A percentile compares a stretch with the other conserved stretches of the same genome.
Evolutionary conservation across 2,888 invertebrate species (phyloP).

Genomic region (Dorcus hopei): DNA sequence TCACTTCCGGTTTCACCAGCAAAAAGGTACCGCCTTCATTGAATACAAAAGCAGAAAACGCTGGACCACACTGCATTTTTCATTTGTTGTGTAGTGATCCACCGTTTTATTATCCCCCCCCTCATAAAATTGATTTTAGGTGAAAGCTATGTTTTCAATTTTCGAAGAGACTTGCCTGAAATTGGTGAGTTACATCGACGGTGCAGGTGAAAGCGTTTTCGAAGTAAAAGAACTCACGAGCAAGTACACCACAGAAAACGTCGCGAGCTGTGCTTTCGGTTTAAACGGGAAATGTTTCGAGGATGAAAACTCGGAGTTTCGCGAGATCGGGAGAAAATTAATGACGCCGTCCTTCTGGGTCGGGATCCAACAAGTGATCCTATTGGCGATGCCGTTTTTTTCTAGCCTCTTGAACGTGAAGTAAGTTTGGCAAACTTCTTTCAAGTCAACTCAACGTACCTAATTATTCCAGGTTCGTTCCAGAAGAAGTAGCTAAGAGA

Average conservation of each 20-base stretch:
- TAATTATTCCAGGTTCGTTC: constrained; percentile 23
- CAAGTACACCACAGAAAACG: constrained; percentile 47
- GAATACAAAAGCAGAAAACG: background rate
- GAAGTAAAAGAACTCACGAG: constrained; percentile 47
- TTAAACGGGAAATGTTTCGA: constrained; percentile 45
- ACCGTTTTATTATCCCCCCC: no score
- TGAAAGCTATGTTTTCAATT: constrained; percentile 52
- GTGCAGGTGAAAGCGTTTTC: constrained; percentile 37
- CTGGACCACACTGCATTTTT: no score
- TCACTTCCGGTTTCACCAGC: constrained; percentile 53
- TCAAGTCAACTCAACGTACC: background rate
- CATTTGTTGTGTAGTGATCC: no score
- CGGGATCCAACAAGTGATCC: constrained; percentile 25
- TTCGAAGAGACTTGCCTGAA: constrained; percentile 48
- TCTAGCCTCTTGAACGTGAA: constrained; percentile 23
- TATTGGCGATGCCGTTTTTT: constrained; percentile 25
- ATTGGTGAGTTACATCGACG: constrained; percentile 46
- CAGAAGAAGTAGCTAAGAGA: constrained; percentile 35
- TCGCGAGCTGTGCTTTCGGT: constrained; percentile 49
- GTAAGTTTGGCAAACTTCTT: background rate
- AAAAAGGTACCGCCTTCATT: constrained; percentile 43
- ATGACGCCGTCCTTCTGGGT: constrained; percentile 33
- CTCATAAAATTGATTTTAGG: constrained; percentile 28
- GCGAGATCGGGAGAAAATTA: constrained; percentile 34
- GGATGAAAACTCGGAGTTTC: constrained; percentile 32